These are phyloP conservation scores for Lacanobia wlatinum DNA, from an alignment of 2,888 invertebrate genomes.

Conservation along the genomic window DNA sequence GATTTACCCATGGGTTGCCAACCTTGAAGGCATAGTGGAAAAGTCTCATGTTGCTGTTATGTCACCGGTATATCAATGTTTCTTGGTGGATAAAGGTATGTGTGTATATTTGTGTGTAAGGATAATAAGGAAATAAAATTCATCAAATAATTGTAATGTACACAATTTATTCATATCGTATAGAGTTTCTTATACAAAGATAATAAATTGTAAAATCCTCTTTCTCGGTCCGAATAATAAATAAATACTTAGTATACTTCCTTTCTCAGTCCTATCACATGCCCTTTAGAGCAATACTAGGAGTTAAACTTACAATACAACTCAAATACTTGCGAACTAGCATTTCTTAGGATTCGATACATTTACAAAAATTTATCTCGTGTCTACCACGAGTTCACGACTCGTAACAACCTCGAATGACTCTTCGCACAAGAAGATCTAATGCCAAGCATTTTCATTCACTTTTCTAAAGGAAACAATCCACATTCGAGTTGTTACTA, in stretches of 20 bases:
- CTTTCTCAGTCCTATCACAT: conserved; percentile 84
- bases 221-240: conserved; percentile 88
- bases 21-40: not conserved
- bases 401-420: conserved; percentile 50
- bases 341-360: conserved; percentile 79
- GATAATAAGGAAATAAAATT: conserved; percentile 78
- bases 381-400: conserved; percentile 66
- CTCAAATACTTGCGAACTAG: conserved; percentile 82
- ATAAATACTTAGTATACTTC: conserved; percentile 88
- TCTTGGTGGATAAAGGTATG: not conserved
- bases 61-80: not conserved
- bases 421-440: conserved; percentile 28
- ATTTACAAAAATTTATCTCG: conserved; percentile 64
- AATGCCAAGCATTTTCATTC: conserved; percentile 45
- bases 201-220: conserved; percentile 90
- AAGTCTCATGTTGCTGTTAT: not conserved
- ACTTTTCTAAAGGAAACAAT: conserved; percentile 46
- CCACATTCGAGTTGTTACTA: conserved; percentile 44
- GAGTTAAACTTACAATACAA: conserved; percentile 78
- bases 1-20: not conserved
- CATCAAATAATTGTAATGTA: conserved; percentile 85
- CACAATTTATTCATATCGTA: conserved; percentile 91
- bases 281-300: conserved; percentile 83
- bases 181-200: conserved; percentile 90
- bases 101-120: conserved; percentile 13